Evolutionary conservation across 2,113 vertebrate species (phyloP).

Genomic region (Cavia aperea): DNA sequence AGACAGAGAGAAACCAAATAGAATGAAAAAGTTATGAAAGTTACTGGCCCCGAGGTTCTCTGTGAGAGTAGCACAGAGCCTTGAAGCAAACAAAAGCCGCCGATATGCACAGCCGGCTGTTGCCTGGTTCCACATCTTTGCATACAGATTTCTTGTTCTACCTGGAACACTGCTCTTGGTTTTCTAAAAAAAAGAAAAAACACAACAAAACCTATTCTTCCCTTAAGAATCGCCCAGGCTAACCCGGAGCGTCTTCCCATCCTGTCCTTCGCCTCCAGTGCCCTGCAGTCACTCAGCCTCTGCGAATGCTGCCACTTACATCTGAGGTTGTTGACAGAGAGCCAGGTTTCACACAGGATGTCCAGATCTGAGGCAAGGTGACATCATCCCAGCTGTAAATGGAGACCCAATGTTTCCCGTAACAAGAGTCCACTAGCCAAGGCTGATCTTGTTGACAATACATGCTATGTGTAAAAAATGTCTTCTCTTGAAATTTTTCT

Average conservation of each 20-base stretch:
- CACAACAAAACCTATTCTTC: neutral
- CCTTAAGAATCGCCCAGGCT: neutral
- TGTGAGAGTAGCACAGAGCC: neutral
- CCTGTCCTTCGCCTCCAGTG: neutral
- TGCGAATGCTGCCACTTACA: neutral
- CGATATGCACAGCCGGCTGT: rapidly evolving
- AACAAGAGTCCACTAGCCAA: conserved; percentile 24
- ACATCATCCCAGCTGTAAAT: neutral
- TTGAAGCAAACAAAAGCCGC: neutral
- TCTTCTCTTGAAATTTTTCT: conserved; percentile 19
- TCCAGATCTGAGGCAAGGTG: neutral
- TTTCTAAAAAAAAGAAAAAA: neutral
- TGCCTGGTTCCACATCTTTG: neutral
- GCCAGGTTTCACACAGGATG: neutral
- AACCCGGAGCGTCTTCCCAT: neutral
- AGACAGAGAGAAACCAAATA: no score
- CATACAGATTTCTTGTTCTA: rapidly evolving
- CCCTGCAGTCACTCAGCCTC: neutral
- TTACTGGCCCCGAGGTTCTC: neutral
- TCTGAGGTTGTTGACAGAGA: neutral
- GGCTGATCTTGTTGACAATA: neutral
- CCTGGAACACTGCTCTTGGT: neutral
- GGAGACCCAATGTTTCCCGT: neutral
- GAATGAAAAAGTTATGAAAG: no score
- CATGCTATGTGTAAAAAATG: neutral